These are phyloP conservation scores for Catharus ustulatus DNA, from an alignment of 2,797 vertebrate genomes.

Conservation along the genomic window DNA sequence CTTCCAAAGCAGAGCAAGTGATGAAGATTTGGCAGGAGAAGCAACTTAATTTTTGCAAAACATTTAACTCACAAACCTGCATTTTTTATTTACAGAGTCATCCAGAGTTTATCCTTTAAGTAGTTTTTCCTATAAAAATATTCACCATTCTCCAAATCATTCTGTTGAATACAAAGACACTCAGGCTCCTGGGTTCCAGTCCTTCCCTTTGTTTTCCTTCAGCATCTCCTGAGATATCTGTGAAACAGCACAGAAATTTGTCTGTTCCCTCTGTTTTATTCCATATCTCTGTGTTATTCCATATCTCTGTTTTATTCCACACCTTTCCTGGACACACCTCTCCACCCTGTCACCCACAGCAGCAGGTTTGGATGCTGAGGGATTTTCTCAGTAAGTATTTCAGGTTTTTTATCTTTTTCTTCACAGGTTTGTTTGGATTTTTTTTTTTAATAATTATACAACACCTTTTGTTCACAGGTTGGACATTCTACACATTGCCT, in stretches of 20 bases:
- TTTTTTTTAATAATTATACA: neutral
- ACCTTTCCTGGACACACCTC: too few relatives aligned
- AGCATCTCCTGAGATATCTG: neutral
- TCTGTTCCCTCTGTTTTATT: neutral
- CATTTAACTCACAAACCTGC: rapidly evolving
- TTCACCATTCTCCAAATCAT: neutral
- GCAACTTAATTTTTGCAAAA: neutral
- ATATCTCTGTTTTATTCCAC: neutral
- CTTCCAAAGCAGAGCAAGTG: neutral
- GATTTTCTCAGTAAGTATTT: neutral
- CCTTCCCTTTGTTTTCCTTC: neutral
- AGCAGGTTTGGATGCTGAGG: neutral
- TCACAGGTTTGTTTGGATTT: too few relatives aligned
- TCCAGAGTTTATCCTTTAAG: neutral
- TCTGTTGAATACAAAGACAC: neutral
- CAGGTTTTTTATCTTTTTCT: neutral
- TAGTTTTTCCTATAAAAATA: neutral
- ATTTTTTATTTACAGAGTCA: neutral
- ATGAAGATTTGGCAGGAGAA: neutral
- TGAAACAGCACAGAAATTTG: neutral
- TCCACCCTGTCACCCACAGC: neutral
- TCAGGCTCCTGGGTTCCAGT: neutral
- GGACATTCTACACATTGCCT: neutral
- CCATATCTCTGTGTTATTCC: neutral
- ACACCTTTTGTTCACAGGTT: neutral